phyloP scores from a whole-genome alignment of 2,113 vertebrate genomes.

The Cinclus cinclus region DNA sequence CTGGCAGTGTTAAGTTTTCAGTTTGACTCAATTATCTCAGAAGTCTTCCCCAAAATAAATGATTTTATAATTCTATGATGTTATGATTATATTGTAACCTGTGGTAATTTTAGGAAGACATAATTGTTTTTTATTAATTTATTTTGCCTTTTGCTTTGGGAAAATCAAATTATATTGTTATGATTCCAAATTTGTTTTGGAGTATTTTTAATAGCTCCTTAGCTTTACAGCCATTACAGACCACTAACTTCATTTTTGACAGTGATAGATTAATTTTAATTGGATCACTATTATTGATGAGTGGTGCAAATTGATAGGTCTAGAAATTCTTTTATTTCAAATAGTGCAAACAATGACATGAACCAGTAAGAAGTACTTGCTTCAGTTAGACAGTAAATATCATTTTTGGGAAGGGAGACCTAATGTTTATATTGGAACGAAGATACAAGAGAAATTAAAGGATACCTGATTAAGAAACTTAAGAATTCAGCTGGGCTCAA shows the following conservation, averaged over 20 bases:
- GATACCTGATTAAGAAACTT: neutral
- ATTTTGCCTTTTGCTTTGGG: neutral
- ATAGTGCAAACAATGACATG: neutral
- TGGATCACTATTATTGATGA: neutral
- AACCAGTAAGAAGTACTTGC: neutral
- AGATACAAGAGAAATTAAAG: neutral
- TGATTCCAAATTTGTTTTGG: neutral
- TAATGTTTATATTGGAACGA: neutral
- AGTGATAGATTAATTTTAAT: neutral
- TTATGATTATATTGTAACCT: neutral
- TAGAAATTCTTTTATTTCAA: neutral
- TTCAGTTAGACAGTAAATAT: neutral
- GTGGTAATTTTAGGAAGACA: neutral
- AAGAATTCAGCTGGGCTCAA: neutral
- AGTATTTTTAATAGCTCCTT: neutral
- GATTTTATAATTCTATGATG: neutral
- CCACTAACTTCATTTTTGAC: neutral
- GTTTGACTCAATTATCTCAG: neutral
- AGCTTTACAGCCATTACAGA: neutral
- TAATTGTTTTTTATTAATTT: neutral
- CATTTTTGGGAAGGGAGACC: neutral
- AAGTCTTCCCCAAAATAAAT: neutral
- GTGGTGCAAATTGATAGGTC: neutral
- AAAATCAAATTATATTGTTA: neutral
- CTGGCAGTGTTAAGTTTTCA: neutral